phyloP scores from a whole-genome alignment of 1,140 invertebrate genomes.

The Drosophila pachea region DNA sequence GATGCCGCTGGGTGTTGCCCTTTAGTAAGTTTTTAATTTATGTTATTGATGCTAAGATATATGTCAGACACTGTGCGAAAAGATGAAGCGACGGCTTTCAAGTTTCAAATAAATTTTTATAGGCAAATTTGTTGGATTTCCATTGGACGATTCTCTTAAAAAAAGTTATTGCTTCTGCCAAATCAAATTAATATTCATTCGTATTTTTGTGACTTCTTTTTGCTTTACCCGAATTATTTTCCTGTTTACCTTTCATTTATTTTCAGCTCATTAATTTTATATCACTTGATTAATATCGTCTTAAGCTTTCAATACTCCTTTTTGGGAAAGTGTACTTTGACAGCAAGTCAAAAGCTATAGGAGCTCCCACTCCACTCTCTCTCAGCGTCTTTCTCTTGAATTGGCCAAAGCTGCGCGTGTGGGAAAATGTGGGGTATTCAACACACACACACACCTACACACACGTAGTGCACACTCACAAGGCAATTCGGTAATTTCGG shows the following conservation, averaged over 20 bases:
- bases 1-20: slow-evolving; percentile 56
- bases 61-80: slow-evolving; percentile 54
- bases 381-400: slow-evolving; percentile 1
- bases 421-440: slow-evolving; percentile 50
- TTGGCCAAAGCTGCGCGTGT: slow-evolving; percentile 19
- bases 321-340: slow-evolving; percentile 9
- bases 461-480: neutral
- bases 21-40: slow-evolving; percentile 63
- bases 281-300: neutral
- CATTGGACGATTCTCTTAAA: no score
- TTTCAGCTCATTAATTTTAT: neutral
- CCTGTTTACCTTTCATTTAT: neutral
- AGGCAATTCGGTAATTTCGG: slow-evolving; percentile 49
- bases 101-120: neutral
- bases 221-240: neutral
- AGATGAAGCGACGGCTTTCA: neutral
- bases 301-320: neutral
- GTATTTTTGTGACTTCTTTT: no score
- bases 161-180: no score
- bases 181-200: no score
- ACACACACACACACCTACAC: no score
- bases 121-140: no score
- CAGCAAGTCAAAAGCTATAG: slow-evolving; percentile 13
- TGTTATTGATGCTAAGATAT: slow-evolving; percentile 66
- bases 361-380: neutral